Evolutionary conservation across 2,797 vertebrate species (phyloP).

Genomic region (Phataginus tetradactyla): DNA sequence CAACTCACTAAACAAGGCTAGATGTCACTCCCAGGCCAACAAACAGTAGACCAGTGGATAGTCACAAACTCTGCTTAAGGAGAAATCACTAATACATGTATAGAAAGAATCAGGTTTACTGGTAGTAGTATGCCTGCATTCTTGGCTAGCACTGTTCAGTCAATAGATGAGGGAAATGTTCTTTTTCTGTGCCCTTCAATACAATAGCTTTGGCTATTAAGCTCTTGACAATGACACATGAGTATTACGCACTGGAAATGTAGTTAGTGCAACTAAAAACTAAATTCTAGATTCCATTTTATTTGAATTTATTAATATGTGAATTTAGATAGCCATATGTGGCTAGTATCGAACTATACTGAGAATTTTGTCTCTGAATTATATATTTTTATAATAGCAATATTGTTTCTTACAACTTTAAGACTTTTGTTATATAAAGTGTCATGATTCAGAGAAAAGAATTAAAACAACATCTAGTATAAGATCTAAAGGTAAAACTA

Average conservation of each 20-base stretch:
- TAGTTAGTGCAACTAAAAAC: neutral
- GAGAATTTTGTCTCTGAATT: neutral
- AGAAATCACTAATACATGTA: neutral
- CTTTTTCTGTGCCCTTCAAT: neutral
- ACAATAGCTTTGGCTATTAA: neutral
- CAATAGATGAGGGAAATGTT: neutral
- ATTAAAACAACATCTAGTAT: neutral
- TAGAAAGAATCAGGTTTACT: neutral
- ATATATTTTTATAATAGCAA: neutral
- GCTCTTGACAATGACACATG: neutral
- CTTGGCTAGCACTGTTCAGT: rapidly evolving
- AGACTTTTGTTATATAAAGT: neutral
- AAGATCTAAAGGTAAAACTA: neutral
- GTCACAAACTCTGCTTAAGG: neutral
- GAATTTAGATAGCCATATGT: neutral
- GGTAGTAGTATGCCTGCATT: neutral
- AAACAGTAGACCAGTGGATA: neutral
- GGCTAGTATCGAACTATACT: neutral
- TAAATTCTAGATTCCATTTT: neutral
- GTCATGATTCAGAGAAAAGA: neutral
- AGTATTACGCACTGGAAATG: neutral
- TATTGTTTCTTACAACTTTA: neutral
- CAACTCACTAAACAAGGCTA: neutral
- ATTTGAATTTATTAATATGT: neutral
- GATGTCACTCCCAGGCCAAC: neutral